Base-by-base conservation (phyloP, 2,888 invertebrate species). In the Chamaedrilus cognettii region DNA sequence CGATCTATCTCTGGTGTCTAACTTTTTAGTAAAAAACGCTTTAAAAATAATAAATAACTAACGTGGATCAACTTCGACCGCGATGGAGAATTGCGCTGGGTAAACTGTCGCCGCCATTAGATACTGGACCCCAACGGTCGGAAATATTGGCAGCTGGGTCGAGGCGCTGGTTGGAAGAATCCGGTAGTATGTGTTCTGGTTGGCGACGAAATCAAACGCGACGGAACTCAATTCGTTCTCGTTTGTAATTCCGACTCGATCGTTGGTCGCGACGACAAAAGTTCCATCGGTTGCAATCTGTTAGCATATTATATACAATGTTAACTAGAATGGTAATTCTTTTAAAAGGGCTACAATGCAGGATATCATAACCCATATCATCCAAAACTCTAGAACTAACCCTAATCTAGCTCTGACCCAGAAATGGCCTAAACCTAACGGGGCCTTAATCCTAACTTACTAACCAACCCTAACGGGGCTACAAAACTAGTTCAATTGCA, bases 21-120 rank as follows among this genome's bases (percentile, higher is more conserved):
- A n/a, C n/a, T n/a, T n/a, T n/a, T n/a, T n/a, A n/a, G n/a, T n/a
- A n/a, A n/a, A n/a, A n/a, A n/a, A n/a, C n/a, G n/a, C n/a, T n/a
- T n/a, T n/a, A n/a, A n/a, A n/a, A n/a, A n/a, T n/a, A n/a, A n/a
- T n/a, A n/a, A n/a, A n/a, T 30, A 11, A 58, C 62, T 51, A 31
- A 62, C 62, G 30, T 31, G 52, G 62, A 31, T 62, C 62, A 23
- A 62, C 51, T 62, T 62, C 62, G 5, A 62, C 62, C 1, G 62
- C 62, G 11, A 62, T 51, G 5, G 62, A 28, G 32, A 62, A 62
- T 19, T n/a, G 28, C 11, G 50, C 62, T 4, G 50, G 31, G 7
- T 51, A 62, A 0, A 23, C 3, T 3, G 32, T 19, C 7, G 55
- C 11, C 5, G 11, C 55, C 55, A 52, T 52, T 5, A 26, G 11